phyloP scores from a whole-genome alignment of 2,113 vertebrate genomes.

The Nesoenas mayeri region DNA sequence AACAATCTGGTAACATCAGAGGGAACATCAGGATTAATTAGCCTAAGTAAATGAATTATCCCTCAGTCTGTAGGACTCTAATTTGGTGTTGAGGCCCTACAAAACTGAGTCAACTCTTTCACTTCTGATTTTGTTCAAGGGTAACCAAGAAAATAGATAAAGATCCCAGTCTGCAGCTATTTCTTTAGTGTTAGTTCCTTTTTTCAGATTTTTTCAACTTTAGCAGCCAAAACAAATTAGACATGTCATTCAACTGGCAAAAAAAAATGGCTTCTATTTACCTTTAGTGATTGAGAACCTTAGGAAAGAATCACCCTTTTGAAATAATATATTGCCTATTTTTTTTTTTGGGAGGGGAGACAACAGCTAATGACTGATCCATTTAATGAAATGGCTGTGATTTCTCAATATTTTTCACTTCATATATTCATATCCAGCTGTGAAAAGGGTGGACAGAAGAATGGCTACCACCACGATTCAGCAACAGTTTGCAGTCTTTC shows the following conservation, averaged over 20 bases:
- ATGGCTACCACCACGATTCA: neutral
- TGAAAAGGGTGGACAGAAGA: neutral
- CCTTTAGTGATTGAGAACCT: neutral
- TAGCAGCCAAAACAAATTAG: neutral
- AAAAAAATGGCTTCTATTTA: neutral
- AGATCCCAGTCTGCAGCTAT: neutral
- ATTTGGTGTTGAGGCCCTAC: neutral
- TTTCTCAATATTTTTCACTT: neutral
- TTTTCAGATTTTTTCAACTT: neutral
- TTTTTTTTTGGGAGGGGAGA: accelerated
- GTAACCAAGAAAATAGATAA: neutral
- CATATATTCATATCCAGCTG: neutral
- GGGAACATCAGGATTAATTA: neutral
- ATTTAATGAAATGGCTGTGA: neutral
- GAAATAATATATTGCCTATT: neutral
- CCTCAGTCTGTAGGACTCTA: neutral
- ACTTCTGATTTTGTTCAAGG: neutral
- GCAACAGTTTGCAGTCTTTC: neutral
- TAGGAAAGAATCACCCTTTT: neutral
- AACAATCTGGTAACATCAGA: neutral
- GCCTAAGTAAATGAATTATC: neutral
- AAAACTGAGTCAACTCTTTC: neutral
- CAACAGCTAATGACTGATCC: neutral
- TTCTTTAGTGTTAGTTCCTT: neutral
- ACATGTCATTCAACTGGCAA: neutral